A percentile compares a stretch with the other conserved stretches of the same genome.
phyloP scores from a whole-genome alignment of 2,797 vertebrate genomes.

The Synaphobranchus kaupii region DNA sequence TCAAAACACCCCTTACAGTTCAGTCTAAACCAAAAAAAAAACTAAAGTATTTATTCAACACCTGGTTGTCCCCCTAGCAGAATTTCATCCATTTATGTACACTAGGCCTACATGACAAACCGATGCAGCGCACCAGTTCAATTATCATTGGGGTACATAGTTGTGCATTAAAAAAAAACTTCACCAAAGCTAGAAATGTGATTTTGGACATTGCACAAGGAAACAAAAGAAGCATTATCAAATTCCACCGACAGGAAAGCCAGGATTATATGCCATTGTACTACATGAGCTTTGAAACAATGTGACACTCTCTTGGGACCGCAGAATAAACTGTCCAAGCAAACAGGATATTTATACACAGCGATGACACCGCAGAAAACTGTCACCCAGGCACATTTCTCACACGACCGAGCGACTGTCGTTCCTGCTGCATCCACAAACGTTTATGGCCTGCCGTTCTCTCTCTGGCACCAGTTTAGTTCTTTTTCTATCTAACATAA shows the following conservation, averaged over 20 bases:
- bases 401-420: background rate
- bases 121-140: background rate
- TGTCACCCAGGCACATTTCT: slow-evolving; percentile 24
- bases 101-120: background rate
- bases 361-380: slow-evolving; percentile 16
- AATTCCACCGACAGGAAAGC: background rate
- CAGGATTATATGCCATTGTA: slow-evolving; percentile 37
- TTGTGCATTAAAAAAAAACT: slow-evolving; percentile 6
- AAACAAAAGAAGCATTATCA: slow-evolving; percentile 32
- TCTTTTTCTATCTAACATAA: background rate
- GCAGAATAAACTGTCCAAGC: slow-evolving; percentile 1
- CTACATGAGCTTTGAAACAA: slow-evolving; percentile 42
- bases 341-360: slow-evolving; percentile 10
- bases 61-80: background rate
- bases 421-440: background rate
- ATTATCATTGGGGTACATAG: slow-evolving; percentile 6
- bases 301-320: background rate
- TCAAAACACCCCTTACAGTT: background rate
- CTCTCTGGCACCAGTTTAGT: background rate
- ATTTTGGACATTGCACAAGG: slow-evolving; percentile 42
- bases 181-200: slow-evolving; percentile 63
- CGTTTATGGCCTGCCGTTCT: background rate
- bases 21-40: background rate
- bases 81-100: background rate
- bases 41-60: background rate